These are phyloP conservation scores for Eupithecia inturbata DNA, from an alignment of 2,888 invertebrate species.

Conservation along the genomic window DNA sequence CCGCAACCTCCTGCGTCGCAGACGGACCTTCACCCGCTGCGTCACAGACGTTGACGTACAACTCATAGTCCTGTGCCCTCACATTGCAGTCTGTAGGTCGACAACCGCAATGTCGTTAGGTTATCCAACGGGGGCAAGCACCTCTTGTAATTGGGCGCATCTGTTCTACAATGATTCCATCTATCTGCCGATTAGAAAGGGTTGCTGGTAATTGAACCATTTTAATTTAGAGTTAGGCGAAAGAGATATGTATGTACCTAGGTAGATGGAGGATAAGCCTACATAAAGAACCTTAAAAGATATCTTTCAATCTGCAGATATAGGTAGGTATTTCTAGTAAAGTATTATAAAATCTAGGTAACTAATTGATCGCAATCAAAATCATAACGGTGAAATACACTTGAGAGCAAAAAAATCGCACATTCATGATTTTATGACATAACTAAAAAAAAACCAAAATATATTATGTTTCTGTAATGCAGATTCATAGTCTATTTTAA, in stretches of 20 bases:
- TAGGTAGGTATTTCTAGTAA: too few species aligned
- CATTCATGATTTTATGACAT: too few species aligned
- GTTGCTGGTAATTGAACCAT: constrained; percentile 31
- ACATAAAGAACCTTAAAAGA: not conserved
- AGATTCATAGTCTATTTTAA: too few species aligned
- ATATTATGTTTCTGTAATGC: too few species aligned
- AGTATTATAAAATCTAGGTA: too few species aligned
- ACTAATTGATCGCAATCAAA: not conserved
- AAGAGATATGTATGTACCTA: not conserved
- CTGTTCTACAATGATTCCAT: constrained; percentile 46
- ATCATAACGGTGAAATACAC: not conserved
- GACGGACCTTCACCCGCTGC: too few species aligned
- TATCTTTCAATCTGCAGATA: not conserved
- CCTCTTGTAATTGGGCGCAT: constrained; percentile 47
- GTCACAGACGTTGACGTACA: too few species aligned
- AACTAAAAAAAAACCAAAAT: too few species aligned
- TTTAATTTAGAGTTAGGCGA: constrained; percentile 12
- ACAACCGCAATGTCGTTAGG: constrained; percentile 61
- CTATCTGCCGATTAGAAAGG: constrained; percentile 40
- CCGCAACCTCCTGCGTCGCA: too few species aligned
- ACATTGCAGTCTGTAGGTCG: constrained; percentile 46
- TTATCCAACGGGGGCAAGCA: constrained; percentile 55
- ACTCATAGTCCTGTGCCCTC: constrained; percentile 43
- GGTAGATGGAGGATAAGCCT: not conserved
- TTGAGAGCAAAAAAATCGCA: too few species aligned